Evolutionary conservation across 2,113 vertebrate genomes (phyloP), one percentile per base, ranked within the genome.

Genomic region (Semicossyphus pulcher): DNA sequence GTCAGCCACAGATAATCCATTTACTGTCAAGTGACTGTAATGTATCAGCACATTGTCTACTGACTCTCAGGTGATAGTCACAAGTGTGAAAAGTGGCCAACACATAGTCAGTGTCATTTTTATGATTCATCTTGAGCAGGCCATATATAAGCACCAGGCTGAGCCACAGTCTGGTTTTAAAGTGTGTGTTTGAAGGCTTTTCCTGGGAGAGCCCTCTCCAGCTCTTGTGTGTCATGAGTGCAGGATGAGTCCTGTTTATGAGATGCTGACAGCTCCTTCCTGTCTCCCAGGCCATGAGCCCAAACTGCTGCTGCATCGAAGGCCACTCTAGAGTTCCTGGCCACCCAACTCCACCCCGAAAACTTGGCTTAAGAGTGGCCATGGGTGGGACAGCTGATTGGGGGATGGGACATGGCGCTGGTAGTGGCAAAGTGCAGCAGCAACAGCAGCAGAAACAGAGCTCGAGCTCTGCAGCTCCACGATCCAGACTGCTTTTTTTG

Each of bases 231-330:
- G 86, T 90, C 85, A 85, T 83, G 61, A 84, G 78, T 62, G 84
- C 88, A 88, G 67, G 86, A 91, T 88, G 89, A 84, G 70, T 88
- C 73, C 56, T 92, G 93, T 93, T 94, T 93, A 92, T 76, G 86
- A 79, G 87, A 91, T 76, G 83, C 83, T 94, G 93, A 93, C 92
- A 92, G 91, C 90, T 85, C 51, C 88, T 91, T 94, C 92, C 93
- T 92, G 92, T 92, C 89, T 91, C 89, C 82, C 91, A 90, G 83
- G 87, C 81, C 63, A 12, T 67, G 80, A 91, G 85, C 54, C 53
- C 76, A 63, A 54, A 81, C 84, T 86, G 75, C 83, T 85, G 91
- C 75, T 80, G 72, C 62, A 37, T 47, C 14, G 68, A 88, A 85
- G 82, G 81, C 70, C 83, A 57, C 81, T 67, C 78, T 53, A 25